phyloP scores from a whole-genome alignment of 2,113 vertebrate genomes.

The Enhydra lutris region DNA sequence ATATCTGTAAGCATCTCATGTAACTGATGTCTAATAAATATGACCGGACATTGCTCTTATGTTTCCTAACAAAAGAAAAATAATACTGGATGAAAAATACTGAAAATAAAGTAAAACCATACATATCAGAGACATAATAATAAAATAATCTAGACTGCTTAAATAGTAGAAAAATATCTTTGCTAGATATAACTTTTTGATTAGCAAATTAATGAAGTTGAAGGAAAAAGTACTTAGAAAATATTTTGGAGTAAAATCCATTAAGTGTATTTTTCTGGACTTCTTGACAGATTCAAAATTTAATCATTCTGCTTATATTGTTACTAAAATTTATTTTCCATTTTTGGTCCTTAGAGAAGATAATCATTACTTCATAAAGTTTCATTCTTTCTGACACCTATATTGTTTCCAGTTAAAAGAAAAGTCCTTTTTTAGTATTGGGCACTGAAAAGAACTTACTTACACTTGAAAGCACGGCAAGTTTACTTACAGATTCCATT shows the following conservation, averaged over 20 bases:
- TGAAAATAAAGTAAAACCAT: constrained; percentile 22
- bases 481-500: not conserved
- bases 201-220: not conserved
- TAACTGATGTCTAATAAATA: constrained; percentile 15
- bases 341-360: not conserved
- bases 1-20: not conserved
- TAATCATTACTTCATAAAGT: not conserved
- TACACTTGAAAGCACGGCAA: not conserved
- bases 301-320: not conserved
- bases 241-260: not conserved
- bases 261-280: not conserved
- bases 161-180: not conserved
- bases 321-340: constrained; percentile 35
- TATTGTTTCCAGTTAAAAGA: not conserved
- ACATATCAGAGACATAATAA: not conserved
- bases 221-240: constrained; percentile 1
- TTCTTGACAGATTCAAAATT: not conserved
- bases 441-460: not conserved
- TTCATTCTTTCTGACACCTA: not conserved
- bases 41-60: not conserved
- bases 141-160: not conserved
- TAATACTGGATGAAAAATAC: not conserved
- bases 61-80: not conserved
- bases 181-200: not conserved
- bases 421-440: not conserved